Evolutionary conservation across 2,797 vertebrate species (phyloP).

Genomic region (Kryptolebias ocellatus): DNA sequence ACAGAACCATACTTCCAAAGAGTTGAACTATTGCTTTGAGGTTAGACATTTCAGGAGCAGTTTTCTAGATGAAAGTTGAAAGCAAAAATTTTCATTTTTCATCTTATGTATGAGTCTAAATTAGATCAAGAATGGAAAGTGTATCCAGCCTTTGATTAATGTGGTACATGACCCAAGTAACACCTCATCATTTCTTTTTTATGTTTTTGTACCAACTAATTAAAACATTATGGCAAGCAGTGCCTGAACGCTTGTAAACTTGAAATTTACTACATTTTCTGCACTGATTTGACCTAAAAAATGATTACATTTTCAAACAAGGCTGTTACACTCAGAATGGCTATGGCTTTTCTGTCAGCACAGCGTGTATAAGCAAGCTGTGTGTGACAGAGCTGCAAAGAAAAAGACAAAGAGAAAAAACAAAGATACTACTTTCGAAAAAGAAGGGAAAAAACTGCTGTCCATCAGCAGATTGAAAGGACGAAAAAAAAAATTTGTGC

Average conservation of each 20-base stretch:
- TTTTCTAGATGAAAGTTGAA: no score
- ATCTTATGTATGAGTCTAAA: no score
- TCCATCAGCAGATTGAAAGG: neutral
- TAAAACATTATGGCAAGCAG: neutral
- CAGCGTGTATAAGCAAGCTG: neutral
- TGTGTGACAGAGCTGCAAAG: neutral
- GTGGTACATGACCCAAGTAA: no score
- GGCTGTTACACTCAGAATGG: no score
- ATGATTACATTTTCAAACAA: neutral
- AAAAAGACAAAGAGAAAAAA: no score
- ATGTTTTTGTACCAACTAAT: neutral
- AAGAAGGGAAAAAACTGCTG: neutral
- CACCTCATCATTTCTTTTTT: neutral
- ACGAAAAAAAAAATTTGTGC: neutral
- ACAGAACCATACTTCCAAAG: no score
- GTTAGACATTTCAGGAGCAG: no score
- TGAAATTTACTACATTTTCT: neutral
- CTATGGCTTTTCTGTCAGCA: neutral
- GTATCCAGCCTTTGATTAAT: no score
- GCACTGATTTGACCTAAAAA: neutral
- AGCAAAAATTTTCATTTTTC: no score
- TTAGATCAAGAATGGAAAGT: no score
- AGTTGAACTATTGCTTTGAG: no score
- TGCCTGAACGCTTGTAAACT: neutral
- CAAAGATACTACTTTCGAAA: neutral